Percentiles rank a stretch among this genome's conserved stretches.
phyloP scores from a whole-genome alignment of 92 coral and sea anemone genomes.

The Bergia puertoricense region DNA sequence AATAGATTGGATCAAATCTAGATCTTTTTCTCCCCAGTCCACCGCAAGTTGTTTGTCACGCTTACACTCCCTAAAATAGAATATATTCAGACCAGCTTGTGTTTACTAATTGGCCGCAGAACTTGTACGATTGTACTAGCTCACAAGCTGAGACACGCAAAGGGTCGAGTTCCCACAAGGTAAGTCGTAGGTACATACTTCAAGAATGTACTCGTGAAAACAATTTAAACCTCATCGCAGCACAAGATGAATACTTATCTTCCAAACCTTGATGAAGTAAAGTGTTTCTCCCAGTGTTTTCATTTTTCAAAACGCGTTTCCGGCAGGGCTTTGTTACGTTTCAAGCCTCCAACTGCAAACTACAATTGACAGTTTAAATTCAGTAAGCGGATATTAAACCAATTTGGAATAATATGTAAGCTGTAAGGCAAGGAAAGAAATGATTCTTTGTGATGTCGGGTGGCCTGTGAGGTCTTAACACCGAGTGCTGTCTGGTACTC shows the following conservation, averaged over 20 bases:
- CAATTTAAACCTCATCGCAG: background rate
- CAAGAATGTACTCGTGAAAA: background rate
- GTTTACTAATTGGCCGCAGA: background rate
- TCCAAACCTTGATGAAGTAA: background rate
- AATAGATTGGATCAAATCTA: too few relatives aligned
- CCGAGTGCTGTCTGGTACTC: background rate
- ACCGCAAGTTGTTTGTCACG: constrained; percentile 16
- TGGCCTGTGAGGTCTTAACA: background rate
- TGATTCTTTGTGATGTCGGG: background rate
- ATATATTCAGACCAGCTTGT: background rate
- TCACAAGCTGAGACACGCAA: background rate
- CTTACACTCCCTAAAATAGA: background rate
- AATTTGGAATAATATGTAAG: background rate
- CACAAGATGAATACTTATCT: background rate
- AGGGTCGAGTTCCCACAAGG: background rate
- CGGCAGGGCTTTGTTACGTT: background rate
- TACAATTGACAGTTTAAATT: too few relatives aligned
- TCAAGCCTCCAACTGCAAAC: too few relatives aligned
- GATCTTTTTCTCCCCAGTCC: background rate
- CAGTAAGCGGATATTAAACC: background rate
- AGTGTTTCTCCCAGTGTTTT: background rate
- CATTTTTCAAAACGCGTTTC: background rate
- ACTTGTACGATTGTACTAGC: background rate
- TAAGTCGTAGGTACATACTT: background rate
- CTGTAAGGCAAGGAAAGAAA: background rate